These are phyloP conservation scores for Sepiola atlantica DNA, from an alignment of 2,888 invertebrate species.

Conservation along the genomic window DNA sequence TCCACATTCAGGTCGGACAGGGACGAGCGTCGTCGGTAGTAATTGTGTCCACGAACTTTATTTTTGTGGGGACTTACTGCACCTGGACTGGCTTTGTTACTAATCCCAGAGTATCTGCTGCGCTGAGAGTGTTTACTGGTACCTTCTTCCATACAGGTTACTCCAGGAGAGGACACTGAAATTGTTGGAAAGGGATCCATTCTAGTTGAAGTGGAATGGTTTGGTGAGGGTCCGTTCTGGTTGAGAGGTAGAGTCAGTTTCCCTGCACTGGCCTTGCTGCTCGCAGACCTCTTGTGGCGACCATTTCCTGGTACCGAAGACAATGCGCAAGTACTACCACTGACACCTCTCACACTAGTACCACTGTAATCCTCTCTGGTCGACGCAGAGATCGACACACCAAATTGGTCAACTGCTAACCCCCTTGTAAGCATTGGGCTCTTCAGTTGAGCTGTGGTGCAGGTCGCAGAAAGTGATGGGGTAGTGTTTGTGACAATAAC, in stretches of 20 bases:
- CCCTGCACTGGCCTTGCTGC: conserved; percentile 42
- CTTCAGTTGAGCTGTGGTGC: neutral
- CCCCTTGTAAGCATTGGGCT: neutral
- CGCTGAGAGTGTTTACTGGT: neutral
- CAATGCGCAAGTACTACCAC: neutral
- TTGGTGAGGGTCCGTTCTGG: conserved; percentile 34
- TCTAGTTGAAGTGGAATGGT: neutral
- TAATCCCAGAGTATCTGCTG: neutral
- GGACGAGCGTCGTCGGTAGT: conserved; percentile 65
- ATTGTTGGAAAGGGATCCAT: neutral
- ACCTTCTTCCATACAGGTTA: neutral
- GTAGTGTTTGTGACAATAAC: conserved; percentile 46
- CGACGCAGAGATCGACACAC: neutral
- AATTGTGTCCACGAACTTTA: conserved; percentile 57
- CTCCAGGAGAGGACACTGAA: conserved; percentile 42
- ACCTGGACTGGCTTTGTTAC: conserved; percentile 50
- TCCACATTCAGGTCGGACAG: conserved; percentile 54
- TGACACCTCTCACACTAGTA: neutral
- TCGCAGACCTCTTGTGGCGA: conserved; percentile 37
- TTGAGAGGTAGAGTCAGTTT: conserved; percentile 39
- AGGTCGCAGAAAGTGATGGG: neutral
- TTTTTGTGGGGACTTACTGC: conserved; percentile 52
- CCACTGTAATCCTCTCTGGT: conserved; percentile 6
- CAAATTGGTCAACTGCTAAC: conserved; percentile 40
- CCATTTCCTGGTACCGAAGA: conserved; percentile 21